phyloP scores from a whole-genome alignment of 2,113 vertebrate genomes.

The Cranoglanis bouderius region DNA sequence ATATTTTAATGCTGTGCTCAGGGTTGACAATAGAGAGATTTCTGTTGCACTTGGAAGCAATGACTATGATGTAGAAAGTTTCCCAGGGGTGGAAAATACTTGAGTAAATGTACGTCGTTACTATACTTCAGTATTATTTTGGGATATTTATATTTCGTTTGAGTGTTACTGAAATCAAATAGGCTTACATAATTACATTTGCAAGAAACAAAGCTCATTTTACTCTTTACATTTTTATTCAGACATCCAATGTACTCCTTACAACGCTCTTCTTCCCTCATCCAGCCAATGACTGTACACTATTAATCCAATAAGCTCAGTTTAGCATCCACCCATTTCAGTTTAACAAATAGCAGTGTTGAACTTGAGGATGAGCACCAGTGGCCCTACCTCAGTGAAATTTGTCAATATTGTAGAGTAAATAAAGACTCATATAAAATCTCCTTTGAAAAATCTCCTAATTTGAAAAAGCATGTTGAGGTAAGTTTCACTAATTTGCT shows the following conservation, averaged over 20 bases:
- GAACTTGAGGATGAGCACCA: neutral
- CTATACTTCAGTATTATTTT: conserved; percentile 1
- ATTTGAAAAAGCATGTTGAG: neutral
- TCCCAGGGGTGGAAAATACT: neutral
- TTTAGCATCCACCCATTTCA: neutral
- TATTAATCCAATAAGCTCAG: neutral
- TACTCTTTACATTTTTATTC: neutral
- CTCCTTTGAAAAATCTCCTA: neutral
- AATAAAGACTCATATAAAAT: neutral
- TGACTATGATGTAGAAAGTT: neutral
- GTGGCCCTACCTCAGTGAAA: neutral
- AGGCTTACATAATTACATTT: neutral
- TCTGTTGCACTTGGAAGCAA: neutral
- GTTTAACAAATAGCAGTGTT: neutral
- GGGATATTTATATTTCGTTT: neutral
- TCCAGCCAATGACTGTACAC: neutral
- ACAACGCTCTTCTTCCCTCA: neutral
- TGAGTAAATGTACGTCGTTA: neutral
- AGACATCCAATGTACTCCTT: neutral
- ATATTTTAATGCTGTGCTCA: neutral
- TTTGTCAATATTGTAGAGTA: neutral
- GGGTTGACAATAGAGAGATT: neutral
- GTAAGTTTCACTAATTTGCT: neutral
- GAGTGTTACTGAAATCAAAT: neutral
- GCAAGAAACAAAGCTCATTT: neutral